phyloP scores from a whole-genome alignment of 2,888 invertebrate genomes.

The Tipula helvola region DNA sequence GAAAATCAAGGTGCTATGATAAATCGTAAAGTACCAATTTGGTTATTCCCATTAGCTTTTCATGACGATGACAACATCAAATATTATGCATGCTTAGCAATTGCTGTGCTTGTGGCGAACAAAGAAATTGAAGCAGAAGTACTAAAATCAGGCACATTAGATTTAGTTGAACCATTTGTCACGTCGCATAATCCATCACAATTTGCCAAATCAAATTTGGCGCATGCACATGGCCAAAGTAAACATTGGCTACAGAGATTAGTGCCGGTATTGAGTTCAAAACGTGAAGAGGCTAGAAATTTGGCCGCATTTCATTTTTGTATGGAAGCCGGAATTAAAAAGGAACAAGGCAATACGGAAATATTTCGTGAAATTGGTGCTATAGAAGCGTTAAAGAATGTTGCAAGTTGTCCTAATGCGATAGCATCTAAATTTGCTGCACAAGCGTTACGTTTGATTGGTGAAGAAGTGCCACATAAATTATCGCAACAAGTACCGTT shows the following conservation, averaged over 20 bases:
- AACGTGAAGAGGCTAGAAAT: conserved; percentile 90
- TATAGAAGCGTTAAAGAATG: conserved; percentile 86
- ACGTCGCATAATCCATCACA: conserved; percentile 87
- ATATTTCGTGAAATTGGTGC: conserved; percentile 92
- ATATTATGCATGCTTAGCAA: conserved; percentile 97
- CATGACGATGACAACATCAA: conserved; percentile 94
- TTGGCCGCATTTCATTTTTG: conserved; percentile 97
- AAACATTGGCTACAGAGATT: conserved; percentile 87
- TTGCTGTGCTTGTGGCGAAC: conserved; percentile 91
- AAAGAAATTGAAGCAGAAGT: conserved; percentile 97
- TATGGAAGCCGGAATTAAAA: conserved; percentile 98
- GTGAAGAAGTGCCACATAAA: conserved; percentile 95
- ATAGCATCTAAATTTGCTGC: conserved; percentile 95
- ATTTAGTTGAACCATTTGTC: conserved; percentile 94
- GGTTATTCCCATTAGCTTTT: conserved; percentile 96
- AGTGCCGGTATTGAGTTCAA: conserved; percentile 87
- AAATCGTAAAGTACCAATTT: conserved; percentile 83
- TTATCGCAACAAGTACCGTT: conserved; percentile 95
- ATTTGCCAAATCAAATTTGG: conserved; percentile 83
- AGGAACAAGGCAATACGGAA: conserved; percentile 79
- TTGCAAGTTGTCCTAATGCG: conserved; percentile 95
- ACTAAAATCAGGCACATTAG: conserved; percentile 88
- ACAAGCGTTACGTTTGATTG: conserved; percentile 80
- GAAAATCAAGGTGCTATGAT: conserved; percentile 98
- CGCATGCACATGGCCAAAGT: conserved; percentile 92